Conservation (phyloP, 2,888 invertebrate species). For the Camponotus fellah region DNA sequence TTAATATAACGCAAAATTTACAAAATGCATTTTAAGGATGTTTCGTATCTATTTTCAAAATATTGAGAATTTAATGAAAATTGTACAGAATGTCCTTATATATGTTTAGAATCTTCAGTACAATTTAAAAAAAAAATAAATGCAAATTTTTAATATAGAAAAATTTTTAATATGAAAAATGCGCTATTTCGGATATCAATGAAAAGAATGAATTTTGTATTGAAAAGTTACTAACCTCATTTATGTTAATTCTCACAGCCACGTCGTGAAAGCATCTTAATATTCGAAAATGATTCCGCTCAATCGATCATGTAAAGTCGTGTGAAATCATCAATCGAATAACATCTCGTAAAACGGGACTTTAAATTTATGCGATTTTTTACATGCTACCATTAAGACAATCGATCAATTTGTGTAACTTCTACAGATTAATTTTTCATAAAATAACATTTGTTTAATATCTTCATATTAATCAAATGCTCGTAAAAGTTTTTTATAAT, state of each 20-base stretch:
- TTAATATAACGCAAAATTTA: too few relatives aligned
- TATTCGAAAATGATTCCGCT: neutral
- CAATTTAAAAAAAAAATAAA: too few relatives aligned
- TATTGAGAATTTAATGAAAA: too few relatives aligned
- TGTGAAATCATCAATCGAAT: neutral
- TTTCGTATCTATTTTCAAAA: too few relatives aligned
- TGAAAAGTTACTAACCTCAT: too few relatives aligned
- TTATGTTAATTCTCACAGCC: neutral
- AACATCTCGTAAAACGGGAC: neutral
- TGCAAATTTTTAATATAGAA: too few relatives aligned
- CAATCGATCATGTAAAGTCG: neutral
- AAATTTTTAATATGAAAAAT: too few relatives aligned
- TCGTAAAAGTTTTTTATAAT: neutral
- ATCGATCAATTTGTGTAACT: neutral
- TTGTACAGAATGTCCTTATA: too few relatives aligned
- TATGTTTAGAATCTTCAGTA: too few relatives aligned
- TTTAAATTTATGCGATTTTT: neutral
- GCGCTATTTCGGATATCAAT: too few relatives aligned
- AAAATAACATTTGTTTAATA: neutral
- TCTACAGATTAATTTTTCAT: neutral
- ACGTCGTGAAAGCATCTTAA: neutral
- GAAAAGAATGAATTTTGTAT: too few relatives aligned
- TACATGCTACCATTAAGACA: constrained; percentile 1
- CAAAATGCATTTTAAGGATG: too few relatives aligned
- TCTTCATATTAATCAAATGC: neutral